Conservation (phyloP, 2,113 vertebrate genomes). For the Onychorhynchus coronatus region DNA sequence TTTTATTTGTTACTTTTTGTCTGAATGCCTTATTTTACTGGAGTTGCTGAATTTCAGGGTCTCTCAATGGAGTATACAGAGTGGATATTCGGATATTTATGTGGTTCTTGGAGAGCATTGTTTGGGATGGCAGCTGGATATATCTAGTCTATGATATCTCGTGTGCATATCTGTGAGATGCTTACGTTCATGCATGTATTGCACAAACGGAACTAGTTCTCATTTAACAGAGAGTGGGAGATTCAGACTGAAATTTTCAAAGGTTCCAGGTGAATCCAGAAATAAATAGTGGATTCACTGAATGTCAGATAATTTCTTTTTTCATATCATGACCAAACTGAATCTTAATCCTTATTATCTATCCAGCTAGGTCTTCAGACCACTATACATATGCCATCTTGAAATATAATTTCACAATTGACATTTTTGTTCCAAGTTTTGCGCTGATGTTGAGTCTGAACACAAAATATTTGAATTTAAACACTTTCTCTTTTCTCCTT, state of each 20-base stretch:
- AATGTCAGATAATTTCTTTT: background rate
- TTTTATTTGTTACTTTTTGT: background rate
- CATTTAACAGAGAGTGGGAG: background rate
- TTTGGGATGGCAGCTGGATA: background rate
- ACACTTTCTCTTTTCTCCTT: background rate
- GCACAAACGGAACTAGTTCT: background rate
- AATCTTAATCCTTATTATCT: background rate
- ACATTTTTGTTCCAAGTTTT: background rate
- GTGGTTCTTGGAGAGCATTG: background rate
- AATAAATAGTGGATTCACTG: background rate
- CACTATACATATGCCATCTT: background rate
- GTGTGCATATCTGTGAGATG: background rate
- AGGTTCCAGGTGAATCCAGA: background rate
- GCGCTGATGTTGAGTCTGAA: background rate
- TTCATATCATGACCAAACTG: background rate
- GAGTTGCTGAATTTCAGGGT: background rate
- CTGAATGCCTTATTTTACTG: background rate
- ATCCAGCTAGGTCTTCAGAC: background rate
- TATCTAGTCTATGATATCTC: background rate
- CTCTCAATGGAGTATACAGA: background rate
- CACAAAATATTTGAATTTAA: background rate
- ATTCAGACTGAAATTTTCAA: background rate
- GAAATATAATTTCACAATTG: background rate
- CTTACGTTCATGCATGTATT: background rate
- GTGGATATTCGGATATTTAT: background rate